Conservation (phyloP, 2,888 invertebrate genomes). For the Amphipyra tragopoginis region DNA sequence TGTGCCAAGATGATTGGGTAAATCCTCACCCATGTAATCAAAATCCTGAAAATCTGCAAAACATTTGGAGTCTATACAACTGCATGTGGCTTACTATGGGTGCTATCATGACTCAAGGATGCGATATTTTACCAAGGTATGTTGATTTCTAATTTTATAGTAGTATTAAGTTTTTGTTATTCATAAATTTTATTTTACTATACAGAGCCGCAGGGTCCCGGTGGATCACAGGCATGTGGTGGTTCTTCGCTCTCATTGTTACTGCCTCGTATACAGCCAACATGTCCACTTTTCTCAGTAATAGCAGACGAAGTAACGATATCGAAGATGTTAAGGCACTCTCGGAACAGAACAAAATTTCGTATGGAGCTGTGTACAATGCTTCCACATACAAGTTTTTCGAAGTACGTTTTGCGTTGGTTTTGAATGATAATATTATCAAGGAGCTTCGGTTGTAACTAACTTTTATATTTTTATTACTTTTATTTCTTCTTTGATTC, state of each 20-base stretch:
- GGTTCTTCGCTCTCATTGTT: slow-evolving; percentile 98
- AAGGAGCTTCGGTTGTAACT: not conserved
- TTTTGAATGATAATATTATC: no score
- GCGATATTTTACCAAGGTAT: slow-evolving; percentile 97
- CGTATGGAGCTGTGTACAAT: slow-evolving; percentile 94
- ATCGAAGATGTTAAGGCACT: slow-evolving; percentile 95
- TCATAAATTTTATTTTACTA: slow-evolving; percentile 18
- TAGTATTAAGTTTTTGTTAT: not conserved
- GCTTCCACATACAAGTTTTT: slow-evolving; percentile 97
- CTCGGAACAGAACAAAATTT: slow-evolving; percentile 95
- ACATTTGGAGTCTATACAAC: slow-evolving; percentile 96
- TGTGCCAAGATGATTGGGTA: slow-evolving; percentile 97
- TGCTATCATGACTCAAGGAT: slow-evolving; percentile 97
- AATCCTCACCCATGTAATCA: slow-evolving; percentile 97
- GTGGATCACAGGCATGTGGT: slow-evolving; percentile 97
- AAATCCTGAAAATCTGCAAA: slow-evolving; percentile 95
- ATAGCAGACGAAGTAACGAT: slow-evolving; percentile 94
- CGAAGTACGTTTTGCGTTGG: slow-evolving; percentile 86
- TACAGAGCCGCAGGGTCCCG: slow-evolving; percentile 96
- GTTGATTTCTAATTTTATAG: slow-evolving; percentile 23
- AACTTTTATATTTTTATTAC: not conserved
- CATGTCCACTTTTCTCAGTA: slow-evolving; percentile 96
- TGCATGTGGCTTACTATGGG: slow-evolving; percentile 98
- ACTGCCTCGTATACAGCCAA: slow-evolving; percentile 94
- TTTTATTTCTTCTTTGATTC: not conserved